phyloP scores from a whole-genome alignment of 2,888 invertebrate species.

The Drosophila affinis region DNA sequence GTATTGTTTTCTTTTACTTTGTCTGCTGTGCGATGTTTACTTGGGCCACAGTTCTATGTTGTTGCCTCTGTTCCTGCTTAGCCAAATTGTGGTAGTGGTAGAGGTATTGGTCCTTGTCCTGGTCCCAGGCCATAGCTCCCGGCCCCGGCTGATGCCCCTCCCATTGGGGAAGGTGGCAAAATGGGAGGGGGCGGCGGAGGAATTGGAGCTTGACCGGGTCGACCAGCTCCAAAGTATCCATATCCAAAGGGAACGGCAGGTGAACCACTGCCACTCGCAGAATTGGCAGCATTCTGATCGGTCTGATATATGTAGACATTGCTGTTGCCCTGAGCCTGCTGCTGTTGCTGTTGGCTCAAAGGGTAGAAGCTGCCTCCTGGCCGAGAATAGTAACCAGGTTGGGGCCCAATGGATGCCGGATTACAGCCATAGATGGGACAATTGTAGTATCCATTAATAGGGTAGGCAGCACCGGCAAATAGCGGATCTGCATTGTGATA shows the following conservation, averaged over 20 bases:
- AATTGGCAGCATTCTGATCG: conserved; percentile 62
- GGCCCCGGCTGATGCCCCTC: conserved; percentile 46
- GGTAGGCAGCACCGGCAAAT: conserved; percentile 68
- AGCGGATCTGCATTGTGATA: conserved; percentile 58
- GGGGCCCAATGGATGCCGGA: conserved; percentile 53
- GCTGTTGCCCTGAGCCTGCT: conserved; percentile 72
- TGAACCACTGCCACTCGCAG: conserved; percentile 7
- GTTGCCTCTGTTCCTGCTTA: conserved; percentile 24
- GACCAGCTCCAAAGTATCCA: conserved; percentile 31
- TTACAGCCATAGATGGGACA: conserved; percentile 70
- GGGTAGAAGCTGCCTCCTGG: conserved; percentile 51
- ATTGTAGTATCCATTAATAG: conserved; percentile 59
- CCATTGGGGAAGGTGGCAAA: conserved; percentile 27
- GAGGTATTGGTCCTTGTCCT: conserved; percentile 24
- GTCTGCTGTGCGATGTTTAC: conserved; percentile 79
- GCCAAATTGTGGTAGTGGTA: conserved; percentile 30
- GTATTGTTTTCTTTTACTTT: conserved; percentile 84
- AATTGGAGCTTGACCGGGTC: conserved; percentile 3
- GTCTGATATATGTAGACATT: conserved; percentile 70
- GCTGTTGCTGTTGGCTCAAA: conserved; percentile 34
- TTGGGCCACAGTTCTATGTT: conserved; percentile 71
- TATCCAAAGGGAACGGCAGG: conserved; percentile 45
- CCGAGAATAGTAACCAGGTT: conserved; percentile 52
- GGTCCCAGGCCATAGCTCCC: conserved; percentile 51
- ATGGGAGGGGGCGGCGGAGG: conserved; percentile 26